Evolutionary conservation across 2,888 invertebrate genomes (phyloP).

Genomic region (Meteorus cinctellus): DNA sequence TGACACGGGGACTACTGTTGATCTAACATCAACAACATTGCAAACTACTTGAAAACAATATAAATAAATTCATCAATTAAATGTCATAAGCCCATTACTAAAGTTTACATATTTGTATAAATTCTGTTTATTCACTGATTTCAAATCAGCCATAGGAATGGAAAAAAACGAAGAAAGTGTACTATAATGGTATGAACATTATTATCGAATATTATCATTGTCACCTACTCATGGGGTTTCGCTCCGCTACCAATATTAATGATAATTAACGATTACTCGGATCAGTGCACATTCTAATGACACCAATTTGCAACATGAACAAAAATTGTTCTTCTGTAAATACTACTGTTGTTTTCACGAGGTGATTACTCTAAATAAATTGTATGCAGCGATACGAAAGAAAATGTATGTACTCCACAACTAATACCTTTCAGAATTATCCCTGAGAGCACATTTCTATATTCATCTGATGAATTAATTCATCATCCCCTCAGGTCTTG

Average conservation of each 20-base stretch:
- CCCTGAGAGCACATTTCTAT: too few species aligned
- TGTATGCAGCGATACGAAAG: not conserved
- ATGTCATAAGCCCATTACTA: too few species aligned
- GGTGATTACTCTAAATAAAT: not conserved
- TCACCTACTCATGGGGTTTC: not conserved
- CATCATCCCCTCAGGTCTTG: too few species aligned
- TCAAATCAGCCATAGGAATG: not conserved
- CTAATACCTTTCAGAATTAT: too few species aligned
- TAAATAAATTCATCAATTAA: too few species aligned
- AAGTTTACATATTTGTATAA: too few species aligned
- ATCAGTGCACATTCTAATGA: slow-evolving; percentile 24
- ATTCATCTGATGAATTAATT: too few species aligned
- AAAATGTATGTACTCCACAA: too few species aligned
- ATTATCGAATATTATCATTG: slow-evolving; percentile 5
- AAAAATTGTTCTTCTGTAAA: not conserved
- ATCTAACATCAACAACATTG: too few species aligned
- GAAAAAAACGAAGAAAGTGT: not conserved
- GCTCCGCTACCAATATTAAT: slow-evolving; percentile 2
- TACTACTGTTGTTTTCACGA: not conserved
- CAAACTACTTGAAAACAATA: too few species aligned
- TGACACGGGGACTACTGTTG: too few species aligned
- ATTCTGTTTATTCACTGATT: too few species aligned
- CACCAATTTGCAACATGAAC: not conserved
- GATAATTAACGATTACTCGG: slow-evolving; percentile 30
- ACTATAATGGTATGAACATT: not conserved